A percentile compares a stretch with the other conserved stretches of the same genome.
Evolutionary conservation across 2,113 vertebrate species (phyloP).

Genomic region (Proteles cristata): DNA sequence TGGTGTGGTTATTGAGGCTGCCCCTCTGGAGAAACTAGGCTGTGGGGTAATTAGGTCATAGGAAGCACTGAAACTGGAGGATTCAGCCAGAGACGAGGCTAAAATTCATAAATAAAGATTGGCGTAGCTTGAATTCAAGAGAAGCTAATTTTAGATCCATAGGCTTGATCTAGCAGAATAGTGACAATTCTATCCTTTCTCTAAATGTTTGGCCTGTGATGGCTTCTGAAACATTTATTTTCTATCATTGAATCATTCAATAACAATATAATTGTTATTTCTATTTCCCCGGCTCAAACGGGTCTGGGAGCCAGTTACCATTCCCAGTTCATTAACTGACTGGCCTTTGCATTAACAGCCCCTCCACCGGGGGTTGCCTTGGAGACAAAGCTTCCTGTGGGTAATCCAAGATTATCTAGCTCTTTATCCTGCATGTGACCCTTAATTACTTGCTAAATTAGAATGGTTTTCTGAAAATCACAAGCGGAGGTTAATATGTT

Average conservation of each 20-base stretch:
- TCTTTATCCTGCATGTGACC: constrained; percentile 93
- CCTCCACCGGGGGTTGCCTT: constrained; percentile 86
- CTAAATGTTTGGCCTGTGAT: constrained; percentile 40
- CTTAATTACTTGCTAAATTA: constrained; percentile 95
- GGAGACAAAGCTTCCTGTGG: constrained; percentile 93
- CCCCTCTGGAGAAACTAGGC: constrained; percentile 1
- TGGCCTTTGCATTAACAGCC: constrained; percentile 86
- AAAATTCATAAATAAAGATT: constrained; percentile 67
- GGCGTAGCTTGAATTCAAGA: constrained; percentile 35
- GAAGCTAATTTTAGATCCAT: constrained; percentile 22
- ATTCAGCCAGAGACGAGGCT: background rate
- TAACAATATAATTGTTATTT: constrained; percentile 82
- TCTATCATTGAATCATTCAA: constrained; percentile 81
- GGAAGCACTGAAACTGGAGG: background rate
- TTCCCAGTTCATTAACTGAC: constrained; percentile 90
- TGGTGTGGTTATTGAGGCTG: background rate
- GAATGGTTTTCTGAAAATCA: constrained; percentile 92
- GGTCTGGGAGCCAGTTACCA: constrained; percentile 84
- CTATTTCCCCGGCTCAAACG: constrained; percentile 77
- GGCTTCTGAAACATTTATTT: constrained; percentile 77
- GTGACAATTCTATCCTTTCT: constrained; percentile 66
- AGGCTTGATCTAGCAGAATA: constrained; percentile 57
- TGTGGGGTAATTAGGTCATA: constrained; percentile 66
- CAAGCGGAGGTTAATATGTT: constrained; percentile 91
- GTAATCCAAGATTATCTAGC: constrained; percentile 92